Base-by-base conservation (phyloP, 2,888 invertebrate species). In the Tromatobia lineatoria region DNA sequence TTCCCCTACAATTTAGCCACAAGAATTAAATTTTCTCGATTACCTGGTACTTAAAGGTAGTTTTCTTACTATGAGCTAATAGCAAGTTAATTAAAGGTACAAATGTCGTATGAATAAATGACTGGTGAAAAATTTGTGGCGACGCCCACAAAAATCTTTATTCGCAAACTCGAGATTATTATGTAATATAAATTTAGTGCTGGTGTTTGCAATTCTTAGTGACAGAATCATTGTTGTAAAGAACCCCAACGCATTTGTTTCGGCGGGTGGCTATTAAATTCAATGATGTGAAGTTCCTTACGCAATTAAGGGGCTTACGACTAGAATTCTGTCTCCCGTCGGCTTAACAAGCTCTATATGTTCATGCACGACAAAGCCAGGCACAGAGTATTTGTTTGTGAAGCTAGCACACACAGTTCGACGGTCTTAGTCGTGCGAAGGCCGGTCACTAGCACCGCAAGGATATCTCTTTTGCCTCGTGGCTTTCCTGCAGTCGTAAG, bases 391-490 rank as follows among this genome's bases (percentile, higher is more conserved):
- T 18, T 38, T 38, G 38, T 38, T 38, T 38, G 10, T 10, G 38
- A 38, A 50, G 18, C 50, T 0, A 18, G 50, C 50, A 10, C n/a
- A 20, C 64, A 64, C 59, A 25, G 20, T 67, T 38, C 42, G 67
- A 76, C 54, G 45, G 20, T 42, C 34, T 15, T 76, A 18, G 23
- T n/a, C 45, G 34, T n/a, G 18, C 54, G 42, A 76, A 47, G 66
- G 54, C 75, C 13, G 67, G 25, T 69, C 59, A 50, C 34, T 59
- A 20, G 61, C 45, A 57, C 45, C 47, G 45, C 54, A 59, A 77
- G 69, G 69, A 77, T 61, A 61, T 69, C 69, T 69, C 69, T 20
- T 69, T 59, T 77, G 69, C 69, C 69, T 69, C 50, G 10, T 42
- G 57, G 67, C 34, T 29, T 69, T 69, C 67, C 42, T 34, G 29